Percentiles rank a stretch among this genome's conserved stretches.
Evolutionary conservation across 1,140 invertebrate species (phyloP).

Genomic region (Drosophila funebris): DNA sequence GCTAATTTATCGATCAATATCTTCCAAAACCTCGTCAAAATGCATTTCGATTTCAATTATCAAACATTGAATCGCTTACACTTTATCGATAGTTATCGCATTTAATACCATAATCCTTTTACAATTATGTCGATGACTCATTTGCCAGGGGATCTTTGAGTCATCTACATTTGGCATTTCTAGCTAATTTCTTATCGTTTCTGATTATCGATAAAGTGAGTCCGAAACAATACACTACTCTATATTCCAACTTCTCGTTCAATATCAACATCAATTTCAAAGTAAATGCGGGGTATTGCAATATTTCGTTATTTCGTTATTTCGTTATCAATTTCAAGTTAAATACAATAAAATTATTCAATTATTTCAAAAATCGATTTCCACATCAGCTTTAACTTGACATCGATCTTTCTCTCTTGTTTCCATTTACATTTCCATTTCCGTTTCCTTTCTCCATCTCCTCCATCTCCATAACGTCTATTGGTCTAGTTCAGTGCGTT

Average conservation of each 20-base stretch:
- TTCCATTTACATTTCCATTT: not conserved
- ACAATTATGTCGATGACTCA: not conserved
- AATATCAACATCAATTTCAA: not conserved
- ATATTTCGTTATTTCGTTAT: no score
- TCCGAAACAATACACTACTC: not conserved
- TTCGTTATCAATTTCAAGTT: no score
- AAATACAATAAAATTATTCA: no score
- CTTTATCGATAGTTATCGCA: not conserved
- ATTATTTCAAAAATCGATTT: no score
- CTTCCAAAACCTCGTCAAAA: no score
- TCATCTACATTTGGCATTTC: not conserved
- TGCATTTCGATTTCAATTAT: not conserved
- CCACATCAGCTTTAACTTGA: not conserved
- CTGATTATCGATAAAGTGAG: not conserved
- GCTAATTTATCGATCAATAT: no score
- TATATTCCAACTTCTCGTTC: not conserved
- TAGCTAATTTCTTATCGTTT: constrained; percentile 8
- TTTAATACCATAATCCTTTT: not conserved
- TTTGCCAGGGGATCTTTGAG: not conserved
- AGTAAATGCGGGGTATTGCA: no score
- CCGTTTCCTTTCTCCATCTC: no score
- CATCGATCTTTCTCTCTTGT: not conserved
- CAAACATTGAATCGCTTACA: not conserved
- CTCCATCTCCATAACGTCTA: no score
- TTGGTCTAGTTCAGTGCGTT: not conserved